Conservation (phyloP, 1,140 invertebrate species). For the Pogonomyrmex californicus region DNA sequence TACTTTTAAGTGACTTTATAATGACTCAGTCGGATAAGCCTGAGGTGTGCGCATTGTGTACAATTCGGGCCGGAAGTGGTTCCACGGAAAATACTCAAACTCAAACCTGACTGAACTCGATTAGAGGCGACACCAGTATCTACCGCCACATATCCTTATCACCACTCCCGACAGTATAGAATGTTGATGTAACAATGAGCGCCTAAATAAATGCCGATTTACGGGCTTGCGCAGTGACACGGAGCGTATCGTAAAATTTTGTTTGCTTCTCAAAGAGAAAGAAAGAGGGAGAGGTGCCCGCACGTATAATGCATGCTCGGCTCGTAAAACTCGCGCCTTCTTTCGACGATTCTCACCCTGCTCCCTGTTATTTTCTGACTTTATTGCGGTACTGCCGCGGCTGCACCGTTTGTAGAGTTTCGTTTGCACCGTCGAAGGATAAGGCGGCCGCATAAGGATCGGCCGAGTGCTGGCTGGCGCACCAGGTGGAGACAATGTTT, state of each 20-base stretch:
- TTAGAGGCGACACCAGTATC: slow-evolving; percentile 35
- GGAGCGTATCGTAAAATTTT: slow-evolving; percentile 72
- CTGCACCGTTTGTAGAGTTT: slow-evolving; percentile 78
- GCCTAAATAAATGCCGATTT: slow-evolving; percentile 74
- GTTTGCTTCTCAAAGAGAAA: slow-evolving; percentile 62
- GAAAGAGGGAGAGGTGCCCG: neutral
- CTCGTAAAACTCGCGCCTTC: slow-evolving; percentile 81
- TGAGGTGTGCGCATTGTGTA: slow-evolving; percentile 20
- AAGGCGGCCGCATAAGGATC: slow-evolving; percentile 51
- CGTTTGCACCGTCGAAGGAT: slow-evolving; percentile 69
- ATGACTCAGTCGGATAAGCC: slow-evolving; percentile 17
- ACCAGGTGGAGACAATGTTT: slow-evolving; percentile 72
- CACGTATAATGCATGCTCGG: slow-evolving; percentile 69
- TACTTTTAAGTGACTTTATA: slow-evolving; percentile 18
- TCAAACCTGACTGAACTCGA: slow-evolving; percentile 4
- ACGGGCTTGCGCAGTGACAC: slow-evolving; percentile 64
- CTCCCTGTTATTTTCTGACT: slow-evolving; percentile 75
- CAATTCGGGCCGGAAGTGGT: slow-evolving; percentile 33
- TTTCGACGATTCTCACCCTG: slow-evolving; percentile 76
- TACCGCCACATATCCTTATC: slow-evolving; percentile 58
- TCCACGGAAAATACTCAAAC: slow-evolving; percentile 52
- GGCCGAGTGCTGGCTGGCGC: slow-evolving; percentile 29
- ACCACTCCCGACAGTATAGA: slow-evolving; percentile 38
- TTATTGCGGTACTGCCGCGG: slow-evolving; percentile 67
- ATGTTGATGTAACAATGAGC: slow-evolving; percentile 55